These are phyloP conservation scores for Adela reaumurella DNA, from an alignment of 2,888 invertebrate species.

Conservation along the genomic window DNA sequence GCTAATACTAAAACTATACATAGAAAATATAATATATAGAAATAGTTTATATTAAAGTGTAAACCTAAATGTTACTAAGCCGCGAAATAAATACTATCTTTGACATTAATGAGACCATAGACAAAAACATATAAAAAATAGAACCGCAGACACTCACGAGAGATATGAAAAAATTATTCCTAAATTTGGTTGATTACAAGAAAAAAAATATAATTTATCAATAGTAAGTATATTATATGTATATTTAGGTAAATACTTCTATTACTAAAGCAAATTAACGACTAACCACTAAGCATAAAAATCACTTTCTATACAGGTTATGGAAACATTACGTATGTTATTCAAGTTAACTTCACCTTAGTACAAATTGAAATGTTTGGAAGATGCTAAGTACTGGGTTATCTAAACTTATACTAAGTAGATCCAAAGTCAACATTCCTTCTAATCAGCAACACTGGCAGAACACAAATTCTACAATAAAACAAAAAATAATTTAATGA, in stretches of 20 bases:
- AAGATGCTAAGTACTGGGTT: not conserved
- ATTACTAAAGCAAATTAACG: not conserved
- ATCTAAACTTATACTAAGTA: not conserved
- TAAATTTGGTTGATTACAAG: not conserved
- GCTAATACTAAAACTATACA: not conserved
- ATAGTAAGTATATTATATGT: not conserved
- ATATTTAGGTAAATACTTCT: not conserved
- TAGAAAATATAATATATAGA: not conserved
- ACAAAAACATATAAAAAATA: constrained; percentile 17
- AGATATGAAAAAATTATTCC: not conserved
- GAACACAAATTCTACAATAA: no score
- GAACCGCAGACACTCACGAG: not conserved
- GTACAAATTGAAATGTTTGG: not conserved
- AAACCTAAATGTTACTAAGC: not conserved
- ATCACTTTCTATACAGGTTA: not conserved
- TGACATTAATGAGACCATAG: constrained; percentile 51
- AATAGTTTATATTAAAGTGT: not conserved
- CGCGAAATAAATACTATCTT: constrained; percentile 33
- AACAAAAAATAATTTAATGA: no score
- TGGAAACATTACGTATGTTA: not conserved
- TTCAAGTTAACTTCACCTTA: not conserved
- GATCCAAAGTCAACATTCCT: no score
- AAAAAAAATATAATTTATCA: not conserved
- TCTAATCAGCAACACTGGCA: no score
- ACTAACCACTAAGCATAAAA: not conserved